A percentile compares a stretch with the other conserved stretches of the same genome.
phyloP scores from a whole-genome alignment of 2,113 vertebrate genomes.

The Macheiramphus alcinus region DNA sequence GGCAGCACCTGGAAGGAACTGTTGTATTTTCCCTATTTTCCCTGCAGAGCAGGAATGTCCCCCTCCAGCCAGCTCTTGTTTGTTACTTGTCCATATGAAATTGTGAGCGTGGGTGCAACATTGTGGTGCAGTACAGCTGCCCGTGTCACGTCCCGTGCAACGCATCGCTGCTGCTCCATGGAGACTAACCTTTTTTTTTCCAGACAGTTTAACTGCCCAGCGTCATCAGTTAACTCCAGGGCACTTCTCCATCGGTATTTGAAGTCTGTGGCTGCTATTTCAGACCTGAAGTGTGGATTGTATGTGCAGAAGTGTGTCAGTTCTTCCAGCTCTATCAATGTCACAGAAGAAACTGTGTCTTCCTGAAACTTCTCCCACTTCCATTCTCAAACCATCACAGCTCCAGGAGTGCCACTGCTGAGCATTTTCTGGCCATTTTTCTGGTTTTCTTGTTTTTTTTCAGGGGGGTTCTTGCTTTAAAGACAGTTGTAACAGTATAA shows the following conservation, averaged over 20 bases:
- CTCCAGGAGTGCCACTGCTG: not conserved
- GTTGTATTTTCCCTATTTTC: not conserved
- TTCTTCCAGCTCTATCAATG: not conserved
- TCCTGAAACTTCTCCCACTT: not conserved
- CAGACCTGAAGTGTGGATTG: not conserved
- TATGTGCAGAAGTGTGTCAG: not conserved
- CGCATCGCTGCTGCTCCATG: not conserved
- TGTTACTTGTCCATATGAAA: not conserved
- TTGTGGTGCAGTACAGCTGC: accelerated
- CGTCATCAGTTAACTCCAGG: not conserved
- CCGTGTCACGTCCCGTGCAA: accelerated
- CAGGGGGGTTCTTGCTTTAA: not conserved
- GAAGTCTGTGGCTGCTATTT: not conserved
- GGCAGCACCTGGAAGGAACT: not conserved
- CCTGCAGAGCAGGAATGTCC: not conserved
- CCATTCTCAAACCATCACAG: not conserved
- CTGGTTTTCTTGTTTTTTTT: not conserved
- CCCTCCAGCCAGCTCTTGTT: not conserved
- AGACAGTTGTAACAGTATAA: not conserved
- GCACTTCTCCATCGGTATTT: not conserved
- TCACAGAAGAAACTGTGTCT: not conserved
- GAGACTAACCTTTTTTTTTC: too few species aligned
- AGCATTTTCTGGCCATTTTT: not conserved
- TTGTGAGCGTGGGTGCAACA: accelerated
- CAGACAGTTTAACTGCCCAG: not conserved